Evolutionary conservation across 1,140 invertebrate species (phyloP), one percentile per base, ranked within the genome.

Genomic region (Acromyrmex charruanus): DNA sequence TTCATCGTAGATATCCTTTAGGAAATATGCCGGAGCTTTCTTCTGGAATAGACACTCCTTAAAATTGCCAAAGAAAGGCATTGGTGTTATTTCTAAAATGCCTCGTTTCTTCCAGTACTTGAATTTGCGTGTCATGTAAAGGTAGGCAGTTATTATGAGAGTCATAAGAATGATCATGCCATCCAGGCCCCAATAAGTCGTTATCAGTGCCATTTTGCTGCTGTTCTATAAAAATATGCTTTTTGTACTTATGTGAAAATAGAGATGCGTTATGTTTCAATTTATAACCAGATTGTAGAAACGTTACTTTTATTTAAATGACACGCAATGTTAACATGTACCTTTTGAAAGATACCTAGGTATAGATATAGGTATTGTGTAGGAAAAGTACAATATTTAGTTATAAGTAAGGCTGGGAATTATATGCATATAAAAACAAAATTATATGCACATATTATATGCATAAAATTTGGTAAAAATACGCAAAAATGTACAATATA

Each of bases 31-130:
- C 0, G 77, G 6, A 0, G 92, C 68, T 80, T 85, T 88, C 59
- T 68, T 90, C 1, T 59, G 6, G 0, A 90, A 5, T 0, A 94
- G 0, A 55, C 81, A 90, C 0, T 91, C 69, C 0, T 25, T 71
- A 5, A 95, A 87, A 80, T 95, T 95, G 35, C 95, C 95, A 10
- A 94, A 28, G 72, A 95, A 93, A 0, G 92, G 91, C 0, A 77
- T 88, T 0, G 95, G 94, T 31, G 90, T 44, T 0, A 94, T 2
- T 74, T 94, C 91, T 7, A 74, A 35, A 0, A 95, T 77, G 0
- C 92, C 93, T 1, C 86, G 88, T 58, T 94, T 93, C 59, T 92
- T 92, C 95, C 94, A 95, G 49, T 95, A 93, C 1, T 94, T 93
- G 39, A 94, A 95, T 14, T 95, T 93, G 21, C 93, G 89, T 0